Evolutionary conservation across 2,113 vertebrate genomes (phyloP).

Genomic region (Lepus americanus): DNA sequence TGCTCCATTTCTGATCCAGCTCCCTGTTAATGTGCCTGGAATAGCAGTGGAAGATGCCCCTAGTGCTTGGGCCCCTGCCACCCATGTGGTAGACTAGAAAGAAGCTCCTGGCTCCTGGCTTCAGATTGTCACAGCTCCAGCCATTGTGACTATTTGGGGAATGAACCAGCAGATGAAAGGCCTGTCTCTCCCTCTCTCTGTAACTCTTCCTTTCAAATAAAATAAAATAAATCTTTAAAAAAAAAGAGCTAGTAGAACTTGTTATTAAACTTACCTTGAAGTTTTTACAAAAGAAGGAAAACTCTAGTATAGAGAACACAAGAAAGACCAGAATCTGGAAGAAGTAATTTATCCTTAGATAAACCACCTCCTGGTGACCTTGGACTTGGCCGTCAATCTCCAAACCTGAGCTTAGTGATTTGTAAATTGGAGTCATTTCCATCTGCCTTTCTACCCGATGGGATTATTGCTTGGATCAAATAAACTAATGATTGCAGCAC

Average conservation of each 20-base stretch:
- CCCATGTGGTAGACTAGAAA: too few species aligned
- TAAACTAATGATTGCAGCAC: neutral
- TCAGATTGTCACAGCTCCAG: too few species aligned
- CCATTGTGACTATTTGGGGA: too few species aligned
- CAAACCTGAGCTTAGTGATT: neutral
- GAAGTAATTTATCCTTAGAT: neutral
- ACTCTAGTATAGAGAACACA: neutral
- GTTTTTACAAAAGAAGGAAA: neutral
- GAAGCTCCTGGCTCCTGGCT: too few species aligned
- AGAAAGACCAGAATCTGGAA: neutral
- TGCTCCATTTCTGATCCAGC: too few species aligned
- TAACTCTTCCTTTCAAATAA: too few species aligned
- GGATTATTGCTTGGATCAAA: neutral
- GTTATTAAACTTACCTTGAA: neutral
- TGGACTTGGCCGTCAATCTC: neutral
- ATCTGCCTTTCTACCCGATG: neutral
- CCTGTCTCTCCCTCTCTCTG: too few species aligned
- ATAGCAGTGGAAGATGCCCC: too few species aligned
- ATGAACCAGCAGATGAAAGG: too few species aligned
- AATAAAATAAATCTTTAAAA: too few species aligned
- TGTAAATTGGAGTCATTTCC: neutral
- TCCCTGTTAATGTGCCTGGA: too few species aligned
- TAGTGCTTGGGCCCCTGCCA: too few species aligned
- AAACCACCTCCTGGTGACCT: neutral
- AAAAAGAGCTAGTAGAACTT: neutral